Evolutionary conservation across 2,888 invertebrate species (phyloP).

Genomic region (Nycteola revayana): DNA sequence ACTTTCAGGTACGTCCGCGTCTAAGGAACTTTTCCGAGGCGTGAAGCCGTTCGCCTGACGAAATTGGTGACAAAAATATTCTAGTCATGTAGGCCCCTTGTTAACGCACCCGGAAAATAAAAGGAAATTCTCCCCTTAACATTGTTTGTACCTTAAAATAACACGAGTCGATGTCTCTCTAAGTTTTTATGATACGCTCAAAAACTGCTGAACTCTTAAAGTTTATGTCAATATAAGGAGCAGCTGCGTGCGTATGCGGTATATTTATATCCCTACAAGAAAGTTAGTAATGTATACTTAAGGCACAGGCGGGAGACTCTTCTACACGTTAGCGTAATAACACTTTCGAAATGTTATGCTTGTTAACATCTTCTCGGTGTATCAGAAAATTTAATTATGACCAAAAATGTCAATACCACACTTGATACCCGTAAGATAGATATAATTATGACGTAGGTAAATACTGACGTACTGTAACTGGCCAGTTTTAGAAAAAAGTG

Average conservation of each 20-base stretch:
- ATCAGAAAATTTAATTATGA: constrained; percentile 20
- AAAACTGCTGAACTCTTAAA: constrained; percentile 55
- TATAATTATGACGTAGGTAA: too few relatives aligned
- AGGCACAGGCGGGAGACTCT: constrained; percentile 3
- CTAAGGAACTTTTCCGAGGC: constrained; percentile 55
- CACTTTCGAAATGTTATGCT: constrained; percentile 29
- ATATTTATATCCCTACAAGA: constrained; percentile 39
- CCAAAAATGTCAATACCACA: constrained; percentile 20
- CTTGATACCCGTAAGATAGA: constrained; percentile 18
- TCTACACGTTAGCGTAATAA: constrained; percentile 3
- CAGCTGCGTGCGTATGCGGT: constrained; percentile 45
- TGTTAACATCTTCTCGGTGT: constrained; percentile 17
- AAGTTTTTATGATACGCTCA: constrained; percentile 56
- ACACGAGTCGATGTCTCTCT: constrained; percentile 48
- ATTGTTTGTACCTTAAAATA: constrained; percentile 58
- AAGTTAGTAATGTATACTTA: constrained; percentile 40
- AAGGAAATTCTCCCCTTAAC: constrained; percentile 60
- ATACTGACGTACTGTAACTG: too few relatives aligned
- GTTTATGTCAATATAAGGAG: constrained; percentile 59
- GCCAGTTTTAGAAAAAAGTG: too few relatives aligned
- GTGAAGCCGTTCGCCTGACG: constrained; percentile 70
- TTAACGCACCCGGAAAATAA: constrained; percentile 69
- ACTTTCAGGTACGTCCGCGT: constrained; percentile 66
- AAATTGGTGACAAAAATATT: constrained; percentile 78
- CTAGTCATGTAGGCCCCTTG: constrained; percentile 76